phyloP scores from a whole-genome alignment of 2,797 vertebrate genomes.

The Masticophis lateralis region DNA sequence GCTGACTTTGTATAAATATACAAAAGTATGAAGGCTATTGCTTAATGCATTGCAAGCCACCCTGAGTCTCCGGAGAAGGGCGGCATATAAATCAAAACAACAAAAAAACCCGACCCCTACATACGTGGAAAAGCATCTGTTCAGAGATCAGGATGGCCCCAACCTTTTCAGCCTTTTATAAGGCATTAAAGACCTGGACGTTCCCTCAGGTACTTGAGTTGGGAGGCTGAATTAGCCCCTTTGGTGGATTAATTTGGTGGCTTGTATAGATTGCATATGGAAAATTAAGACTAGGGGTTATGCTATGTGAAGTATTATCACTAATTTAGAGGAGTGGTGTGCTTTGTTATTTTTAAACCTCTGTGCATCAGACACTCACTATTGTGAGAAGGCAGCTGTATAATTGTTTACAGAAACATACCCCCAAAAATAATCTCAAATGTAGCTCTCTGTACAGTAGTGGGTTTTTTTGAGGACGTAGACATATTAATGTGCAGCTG shows the following conservation, averaged over 20 bases:
- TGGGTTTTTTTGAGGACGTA: neutral
- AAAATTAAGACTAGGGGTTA: neutral
- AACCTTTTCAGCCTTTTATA: neutral
- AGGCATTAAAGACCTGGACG: neutral
- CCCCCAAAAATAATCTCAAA: neutral
- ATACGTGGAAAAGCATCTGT: neutral
- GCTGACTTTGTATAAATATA: too few relatives aligned
- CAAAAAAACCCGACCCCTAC: neutral
- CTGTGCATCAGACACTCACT: neutral
- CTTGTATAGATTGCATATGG: neutral
- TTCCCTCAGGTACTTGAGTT: neutral
- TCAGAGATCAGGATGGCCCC: neutral
- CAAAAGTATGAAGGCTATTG: too few relatives aligned
- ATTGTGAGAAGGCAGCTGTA: neutral
- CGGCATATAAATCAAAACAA: too few relatives aligned
- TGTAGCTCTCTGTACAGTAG: neutral
- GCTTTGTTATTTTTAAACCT: neutral
- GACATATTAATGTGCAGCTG: neutral
- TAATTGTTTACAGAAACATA: neutral
- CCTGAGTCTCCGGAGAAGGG: too few relatives aligned
- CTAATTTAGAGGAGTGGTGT: neutral
- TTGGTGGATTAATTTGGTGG: neutral
- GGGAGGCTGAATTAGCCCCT: neutral
- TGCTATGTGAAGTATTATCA: neutral
- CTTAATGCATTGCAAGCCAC: too few relatives aligned